Evolutionary conservation across 2,113 vertebrate species (phyloP).

Genomic region (Progne subis): DNA sequence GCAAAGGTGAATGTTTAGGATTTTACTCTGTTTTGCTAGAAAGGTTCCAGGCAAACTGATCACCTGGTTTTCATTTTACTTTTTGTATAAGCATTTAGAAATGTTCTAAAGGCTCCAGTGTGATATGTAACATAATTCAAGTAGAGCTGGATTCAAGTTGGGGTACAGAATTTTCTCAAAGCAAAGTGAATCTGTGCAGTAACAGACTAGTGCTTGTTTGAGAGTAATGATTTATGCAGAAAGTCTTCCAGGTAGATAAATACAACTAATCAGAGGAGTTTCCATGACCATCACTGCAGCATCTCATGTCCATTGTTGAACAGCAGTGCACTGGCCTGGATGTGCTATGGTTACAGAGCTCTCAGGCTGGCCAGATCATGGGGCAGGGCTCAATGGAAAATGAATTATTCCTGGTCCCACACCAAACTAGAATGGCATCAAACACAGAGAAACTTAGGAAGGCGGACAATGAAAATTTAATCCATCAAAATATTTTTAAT

Average conservation of each 20-base stretch:
- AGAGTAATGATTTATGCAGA: background rate
- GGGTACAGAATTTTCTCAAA: background rate
- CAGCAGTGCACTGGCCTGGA: background rate
- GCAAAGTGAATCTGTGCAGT: background rate
- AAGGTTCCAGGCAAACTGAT: background rate
- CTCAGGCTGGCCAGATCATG: background rate
- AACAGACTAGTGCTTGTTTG: background rate
- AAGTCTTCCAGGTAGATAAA: background rate
- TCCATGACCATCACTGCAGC: background rate
- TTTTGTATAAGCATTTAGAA: background rate
- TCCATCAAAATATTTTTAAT: background rate
- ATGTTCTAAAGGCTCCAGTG: background rate
- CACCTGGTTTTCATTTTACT: background rate
- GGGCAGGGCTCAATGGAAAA: background rate
- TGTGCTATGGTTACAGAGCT: background rate
- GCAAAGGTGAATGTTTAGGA: background rate
- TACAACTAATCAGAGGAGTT: background rate
- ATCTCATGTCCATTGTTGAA: accelerated
- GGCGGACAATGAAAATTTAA: background rate
- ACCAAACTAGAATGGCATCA: background rate
- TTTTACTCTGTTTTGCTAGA: background rate
- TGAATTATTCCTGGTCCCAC: no score
- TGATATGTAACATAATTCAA: background rate
- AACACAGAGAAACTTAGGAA: background rate
- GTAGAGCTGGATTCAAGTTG: background rate